Percentiles rank a stretch among this genome's conserved stretches.
These are phyloP conservation scores for Malurus splendens DNA, from an alignment of 2,797 vertebrate genomes.

Conservation along the genomic window DNA sequence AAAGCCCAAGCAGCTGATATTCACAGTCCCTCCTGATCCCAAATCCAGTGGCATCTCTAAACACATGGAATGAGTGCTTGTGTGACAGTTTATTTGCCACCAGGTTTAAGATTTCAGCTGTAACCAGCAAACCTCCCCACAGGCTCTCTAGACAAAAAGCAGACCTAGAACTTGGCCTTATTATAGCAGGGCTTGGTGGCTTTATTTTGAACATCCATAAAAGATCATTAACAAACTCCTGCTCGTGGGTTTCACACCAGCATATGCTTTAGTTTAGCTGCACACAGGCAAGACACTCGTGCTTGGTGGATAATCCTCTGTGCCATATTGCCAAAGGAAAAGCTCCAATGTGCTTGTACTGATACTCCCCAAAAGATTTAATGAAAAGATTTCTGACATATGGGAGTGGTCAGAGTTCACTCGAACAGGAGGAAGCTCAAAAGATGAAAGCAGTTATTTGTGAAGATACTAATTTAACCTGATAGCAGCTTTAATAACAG, in stretches of 20 bases:
- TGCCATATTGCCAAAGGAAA: not conserved
- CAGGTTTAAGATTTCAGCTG: not conserved
- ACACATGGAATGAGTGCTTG: rapidly evolving
- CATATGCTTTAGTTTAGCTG: not conserved
- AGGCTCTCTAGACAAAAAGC: not conserved
- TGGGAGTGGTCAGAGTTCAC: not conserved
- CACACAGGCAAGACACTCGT: not conserved
- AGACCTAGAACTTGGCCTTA: not conserved
- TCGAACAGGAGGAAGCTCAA: not conserved
- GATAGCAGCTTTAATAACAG: constrained; percentile 23
- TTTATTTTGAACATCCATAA: not conserved
- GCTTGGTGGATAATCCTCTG: not conserved
- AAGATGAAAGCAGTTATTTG: constrained; percentile 10
- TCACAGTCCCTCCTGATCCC: not conserved
- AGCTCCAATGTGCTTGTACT: not conserved
- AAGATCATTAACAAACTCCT: not conserved
- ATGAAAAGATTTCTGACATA: not conserved
- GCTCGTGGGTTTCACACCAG: not conserved
- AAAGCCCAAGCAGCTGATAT: not conserved
- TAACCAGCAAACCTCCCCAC: not conserved
- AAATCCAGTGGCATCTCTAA: not conserved
- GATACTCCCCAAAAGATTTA: not conserved
- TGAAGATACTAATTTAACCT: constrained; percentile 15
- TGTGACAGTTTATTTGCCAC: not conserved
- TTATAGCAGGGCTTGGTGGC: not conserved